phyloP scores from a whole-genome alignment of 2,113 vertebrate species.

The Paradoxurus hermaphroditus region DNA sequence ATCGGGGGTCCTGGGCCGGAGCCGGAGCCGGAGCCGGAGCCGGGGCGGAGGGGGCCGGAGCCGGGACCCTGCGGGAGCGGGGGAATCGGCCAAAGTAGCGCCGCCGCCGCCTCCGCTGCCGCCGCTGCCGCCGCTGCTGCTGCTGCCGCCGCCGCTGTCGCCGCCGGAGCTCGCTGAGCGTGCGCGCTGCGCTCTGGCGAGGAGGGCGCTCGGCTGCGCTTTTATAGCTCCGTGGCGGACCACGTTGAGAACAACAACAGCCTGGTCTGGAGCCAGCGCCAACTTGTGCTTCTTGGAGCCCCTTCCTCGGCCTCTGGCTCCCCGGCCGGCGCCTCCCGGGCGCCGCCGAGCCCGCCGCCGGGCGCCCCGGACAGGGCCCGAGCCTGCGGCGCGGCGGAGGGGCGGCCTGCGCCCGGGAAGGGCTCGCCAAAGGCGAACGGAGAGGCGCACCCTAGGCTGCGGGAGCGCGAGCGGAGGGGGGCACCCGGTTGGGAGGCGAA shows the following conservation, averaged over 20 bases:
- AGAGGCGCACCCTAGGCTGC: conserved; percentile 67
- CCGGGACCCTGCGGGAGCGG: rapidly evolving
- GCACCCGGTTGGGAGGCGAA: conserved; percentile 51
- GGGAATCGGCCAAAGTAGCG: neutral
- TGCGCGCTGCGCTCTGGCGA: conserved; percentile 52
- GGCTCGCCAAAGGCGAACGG: conserved; percentile 47
- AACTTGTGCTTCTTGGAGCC: conserved; percentile 84
- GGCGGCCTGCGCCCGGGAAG: neutral
- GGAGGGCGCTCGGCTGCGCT: conserved; percentile 43
- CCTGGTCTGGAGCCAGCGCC: conserved; percentile 71
- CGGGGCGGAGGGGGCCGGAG: rapidly evolving
- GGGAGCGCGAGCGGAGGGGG: conserved; percentile 75
- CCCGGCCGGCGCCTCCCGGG: neutral
- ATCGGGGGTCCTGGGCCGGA: neutral
- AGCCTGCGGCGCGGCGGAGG: neutral
- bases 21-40: neutral
- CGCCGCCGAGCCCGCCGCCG: neutral
- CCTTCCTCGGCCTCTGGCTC: conserved; percentile 67
- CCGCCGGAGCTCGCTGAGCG: neutral
- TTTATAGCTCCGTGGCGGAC: conserved; percentile 86
- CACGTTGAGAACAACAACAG: conserved; percentile 92
- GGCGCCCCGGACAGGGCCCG: neutral
- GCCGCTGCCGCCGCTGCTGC: neutral
- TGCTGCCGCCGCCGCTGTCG: rapidly evolving
- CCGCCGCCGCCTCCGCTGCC: neutral